Conservation (phyloP, 2,888 invertebrate genomes). For the Rhagium mordax region DNA sequence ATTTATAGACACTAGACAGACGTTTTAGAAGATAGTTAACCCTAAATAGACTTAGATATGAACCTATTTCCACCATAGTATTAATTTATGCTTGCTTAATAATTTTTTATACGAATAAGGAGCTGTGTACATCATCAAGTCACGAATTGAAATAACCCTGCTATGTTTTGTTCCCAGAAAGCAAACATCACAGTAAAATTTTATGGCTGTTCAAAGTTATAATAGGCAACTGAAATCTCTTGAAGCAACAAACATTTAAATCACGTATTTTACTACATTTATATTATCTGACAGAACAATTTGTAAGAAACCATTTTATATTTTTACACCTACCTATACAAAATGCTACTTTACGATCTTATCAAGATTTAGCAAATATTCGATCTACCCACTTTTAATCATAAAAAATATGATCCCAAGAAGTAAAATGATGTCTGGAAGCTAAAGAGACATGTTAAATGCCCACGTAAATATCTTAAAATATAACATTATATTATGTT, state of each 20-base stretch:
- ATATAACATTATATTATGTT: conserved; percentile 1
- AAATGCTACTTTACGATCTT: conserved; percentile 23
- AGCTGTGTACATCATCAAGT: background rate
- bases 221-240: background rate
- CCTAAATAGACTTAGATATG: no score
- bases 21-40: no score
- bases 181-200: background rate
- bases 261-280: conserved; percentile 11
- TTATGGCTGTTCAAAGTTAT: background rate
- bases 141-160: background rate
- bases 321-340: conserved; percentile 14
- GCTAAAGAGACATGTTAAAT: background rate
- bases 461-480: conserved; percentile 1
- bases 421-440: conserved; percentile 3
- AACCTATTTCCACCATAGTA: no score
- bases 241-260: background rate
- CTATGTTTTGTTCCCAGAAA: background rate
- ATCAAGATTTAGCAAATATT: conserved; percentile 27
- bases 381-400: conserved; percentile 22
- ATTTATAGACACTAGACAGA: no score
- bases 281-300: conserved; percentile 10
- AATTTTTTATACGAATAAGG: no score
- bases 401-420: background rate
- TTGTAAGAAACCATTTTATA: background rate
- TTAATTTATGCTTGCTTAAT: no score